Percentiles rank a stretch among this genome's conserved stretches.
Conservation (phyloP, 2,113 vertebrate species). For the Toxotes chatareus region DNA sequence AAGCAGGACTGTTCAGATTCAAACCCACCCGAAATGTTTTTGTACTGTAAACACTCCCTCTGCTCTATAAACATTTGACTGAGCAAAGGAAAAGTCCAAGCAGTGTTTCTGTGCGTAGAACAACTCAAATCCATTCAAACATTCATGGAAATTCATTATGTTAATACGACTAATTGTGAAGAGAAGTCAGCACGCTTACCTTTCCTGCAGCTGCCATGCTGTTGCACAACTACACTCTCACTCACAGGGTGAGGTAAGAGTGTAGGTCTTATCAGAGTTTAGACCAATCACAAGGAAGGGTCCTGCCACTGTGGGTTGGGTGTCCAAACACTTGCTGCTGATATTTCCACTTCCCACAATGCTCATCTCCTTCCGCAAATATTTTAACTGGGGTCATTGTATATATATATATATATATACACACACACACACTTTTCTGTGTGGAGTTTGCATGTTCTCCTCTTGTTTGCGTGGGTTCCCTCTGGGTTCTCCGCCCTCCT, state of each 20-base stretch:
- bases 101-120: too few species aligned
- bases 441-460: too few species aligned
- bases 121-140: not conserved
- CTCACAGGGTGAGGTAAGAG: not conserved
- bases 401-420: too few species aligned
- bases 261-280: not conserved
- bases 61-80: constrained; percentile 1
- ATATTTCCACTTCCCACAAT: not conserved
- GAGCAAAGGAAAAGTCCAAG: not conserved
- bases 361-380: not conserved
- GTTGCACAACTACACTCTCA: not conserved
- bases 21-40: not conserved
- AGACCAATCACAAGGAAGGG: constrained; percentile 19
- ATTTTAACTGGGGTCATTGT: too few species aligned
- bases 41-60: not conserved
- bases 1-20: not conserved
- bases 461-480: too few species aligned
- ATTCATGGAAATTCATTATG: not conserved
- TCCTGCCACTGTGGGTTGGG: not conserved
- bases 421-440: too few species aligned
- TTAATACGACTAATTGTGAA: not conserved
- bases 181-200: constrained; percentile 55
- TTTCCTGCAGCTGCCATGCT: constrained; percentile 73
- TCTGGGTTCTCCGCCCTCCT: too few species aligned
- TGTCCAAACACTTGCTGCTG: not conserved